Base-by-base conservation (phyloP, 2,113 vertebrate species). In the Pluvialis apricaria region DNA sequence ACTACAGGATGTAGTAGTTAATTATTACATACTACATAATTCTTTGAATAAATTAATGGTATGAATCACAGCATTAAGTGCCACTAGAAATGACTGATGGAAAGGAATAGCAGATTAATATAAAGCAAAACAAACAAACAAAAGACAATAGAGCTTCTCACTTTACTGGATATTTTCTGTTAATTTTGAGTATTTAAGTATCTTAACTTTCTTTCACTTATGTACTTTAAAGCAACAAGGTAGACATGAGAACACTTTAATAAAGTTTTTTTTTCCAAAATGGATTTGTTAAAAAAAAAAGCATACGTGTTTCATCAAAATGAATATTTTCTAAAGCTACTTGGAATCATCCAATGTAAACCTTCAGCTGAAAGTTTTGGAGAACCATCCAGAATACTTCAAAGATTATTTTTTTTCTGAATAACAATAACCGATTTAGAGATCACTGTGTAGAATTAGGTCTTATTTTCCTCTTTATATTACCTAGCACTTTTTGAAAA, bases 1-100 rank as follows among this genome's bases (percentile, higher is more conserved):
- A 62, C 34, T 84, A 71, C 34, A 70, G 73, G 45, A 82, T 83
- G 61, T 61, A 86, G 47, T 22, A 88, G 68, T 71, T 96, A 92
- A 86, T 94, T 88, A 90, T 68, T 71, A 75, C 65, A 70, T 55
- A 69, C 26, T 49, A 9, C 65, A 57, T 79, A 93, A 86, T 68
- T 49, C 40, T 72, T 82, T 55, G 52, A 82, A 89, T 92, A 94
- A 92, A 93, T 89, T 95, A 93, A 90, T 71, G 38, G 69, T 71
- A 96, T 51, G 51, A 90, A 78, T 83, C 88, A 93, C 60, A 93
- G 70, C 44, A 75, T 71, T 64, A 75, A 78, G 20, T 78, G 51
- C 11, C 86, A 86, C 65, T 68, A 78, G 64, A 92, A 80, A 55
- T 84, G 42, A 92, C 0, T 65, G 64, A 92, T 88, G 26, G 44